Base-by-base conservation (phyloP, 2,888 invertebrate genomes). In the Muschampia plurimacula region DNA sequence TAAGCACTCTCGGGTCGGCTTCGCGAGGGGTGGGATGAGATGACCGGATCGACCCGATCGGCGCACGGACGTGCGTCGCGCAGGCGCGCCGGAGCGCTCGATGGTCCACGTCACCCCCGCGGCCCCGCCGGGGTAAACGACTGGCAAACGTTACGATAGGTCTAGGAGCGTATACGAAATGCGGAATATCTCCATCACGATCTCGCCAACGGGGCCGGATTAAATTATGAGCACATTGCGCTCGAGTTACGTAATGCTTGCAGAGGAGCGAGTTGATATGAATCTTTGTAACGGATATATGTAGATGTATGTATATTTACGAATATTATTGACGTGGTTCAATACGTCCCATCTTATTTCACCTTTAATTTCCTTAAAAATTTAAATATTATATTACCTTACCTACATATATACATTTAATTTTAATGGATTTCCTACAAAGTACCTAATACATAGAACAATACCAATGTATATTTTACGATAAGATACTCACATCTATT, bases 81-180 rank as follows among this genome's bases (percentile, higher is more conserved):
- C 88, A 83, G 85, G 90, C 91, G 89, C 83, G 15, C 55, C 65
- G 69, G 75, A 73, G 89, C 80, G 85, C 74, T 90, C 91, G 77
- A 90, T 91, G 89, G 74, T 77, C 78, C 86, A 87, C 89, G 89
- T 89, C 89, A 89, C 86, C 88, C 78, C 85, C 49, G 49, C 49
- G 46, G 46, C 55, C 22, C 22, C 77, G 83, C 78, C 82, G 86
- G 83, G 90, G 91, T 89, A 91, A 91, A 91, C 86, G 90, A 90
- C 89, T 89, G 83, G 81, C 80, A 75, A 79, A 89, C 88, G 89
- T 92, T 92, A 92, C 84, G 87, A 91, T 92, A 92, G 92, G 92
- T 92, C 91, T 91, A 83, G 81, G 80, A 78, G 72, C 68, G 59
- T 64, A 72, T 64, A 73, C 64, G 55, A 67, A 67, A 67, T 72